Conservation (phyloP, 2,888 invertebrate genomes). For the Plebejus argus region DNA sequence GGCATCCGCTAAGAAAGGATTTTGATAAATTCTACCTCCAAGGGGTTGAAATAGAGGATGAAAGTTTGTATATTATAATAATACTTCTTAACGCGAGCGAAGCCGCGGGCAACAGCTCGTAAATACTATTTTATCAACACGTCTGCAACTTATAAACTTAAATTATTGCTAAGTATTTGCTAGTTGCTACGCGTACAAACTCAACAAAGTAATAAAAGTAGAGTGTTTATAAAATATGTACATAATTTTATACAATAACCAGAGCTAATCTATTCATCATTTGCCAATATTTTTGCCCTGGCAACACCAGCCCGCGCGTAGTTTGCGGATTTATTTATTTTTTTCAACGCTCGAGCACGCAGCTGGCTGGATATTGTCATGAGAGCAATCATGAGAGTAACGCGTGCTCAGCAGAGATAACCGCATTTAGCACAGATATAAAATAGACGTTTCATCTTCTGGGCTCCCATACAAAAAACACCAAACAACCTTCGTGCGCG, state of each 20-base stretch:
- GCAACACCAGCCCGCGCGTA: not conserved
- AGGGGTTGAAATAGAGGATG: too few relatives aligned
- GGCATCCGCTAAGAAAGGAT: too few relatives aligned
- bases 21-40: too few relatives aligned
- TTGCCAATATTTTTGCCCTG: not conserved
- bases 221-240: not conserved
- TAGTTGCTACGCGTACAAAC: too few relatives aligned
- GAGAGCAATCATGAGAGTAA: conserved; percentile 12
- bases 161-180: too few relatives aligned
- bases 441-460: not conserved
- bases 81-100: too few relatives aligned
- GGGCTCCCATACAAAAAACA: too few relatives aligned
- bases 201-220: not conserved
- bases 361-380: conserved; percentile 2
- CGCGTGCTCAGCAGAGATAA: conserved; percentile 13
- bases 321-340: not conserved
- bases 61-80: too few relatives aligned
- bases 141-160: too few relatives aligned
- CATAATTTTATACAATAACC: not conserved
- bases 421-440: conserved; percentile 2
- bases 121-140: too few relatives aligned
- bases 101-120: too few relatives aligned
- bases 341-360: not conserved
- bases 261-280: not conserved
- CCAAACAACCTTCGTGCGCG: too few relatives aligned